Evolutionary conservation across 2,888 invertebrate species (phyloP), one percentile per base, ranked within the genome.

Genomic region (Drosophila pullipes): DNA sequence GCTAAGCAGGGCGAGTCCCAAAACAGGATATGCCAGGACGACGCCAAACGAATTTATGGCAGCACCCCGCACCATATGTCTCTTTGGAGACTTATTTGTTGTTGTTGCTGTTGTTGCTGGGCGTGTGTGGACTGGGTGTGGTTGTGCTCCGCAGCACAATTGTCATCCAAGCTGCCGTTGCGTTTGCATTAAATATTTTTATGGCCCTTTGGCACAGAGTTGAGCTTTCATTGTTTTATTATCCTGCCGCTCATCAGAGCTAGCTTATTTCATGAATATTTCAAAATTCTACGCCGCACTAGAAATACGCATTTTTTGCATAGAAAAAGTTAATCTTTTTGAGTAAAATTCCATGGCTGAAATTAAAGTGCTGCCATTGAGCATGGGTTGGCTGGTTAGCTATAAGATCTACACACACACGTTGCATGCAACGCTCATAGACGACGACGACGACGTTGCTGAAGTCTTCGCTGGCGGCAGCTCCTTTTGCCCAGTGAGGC

Each of bases 151-250:
- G 60, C 67, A 44, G 53, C 71, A 73, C 89, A 85, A 85, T 83
- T 85, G 85, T 85, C 89, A 83, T 82, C 78, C 73, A 54, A 52
- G 50, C 33, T 39, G 44, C 11, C 52, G 39, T 37, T 52, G 59
- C 41, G 74, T 80, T 78, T 89, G 85, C 85, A 86, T 89, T 90
- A 89, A 86, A 87, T 89, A 91, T 91, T 88, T 90, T 91, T 91
- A 90, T 90, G 78, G 85, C 81, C 74, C 69, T 74, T 71, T 69
- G 76, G 70, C 69, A 69, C 75, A 47, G 47, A 9, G 25, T 77
- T 77, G 79, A 77, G 81, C 83, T 86, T 83, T 89, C 78, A 88
- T 90, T 88, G 91, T 90, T 88, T 88, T 88, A 89, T 89, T 79
- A 75, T 81, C 81, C 74, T 60, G 74, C 66, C 59, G 74, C 69